Evolutionary conservation across 2,888 invertebrate species (phyloP), one percentile per base, ranked within the genome.

Genomic region (Megamerina dolium): DNA sequence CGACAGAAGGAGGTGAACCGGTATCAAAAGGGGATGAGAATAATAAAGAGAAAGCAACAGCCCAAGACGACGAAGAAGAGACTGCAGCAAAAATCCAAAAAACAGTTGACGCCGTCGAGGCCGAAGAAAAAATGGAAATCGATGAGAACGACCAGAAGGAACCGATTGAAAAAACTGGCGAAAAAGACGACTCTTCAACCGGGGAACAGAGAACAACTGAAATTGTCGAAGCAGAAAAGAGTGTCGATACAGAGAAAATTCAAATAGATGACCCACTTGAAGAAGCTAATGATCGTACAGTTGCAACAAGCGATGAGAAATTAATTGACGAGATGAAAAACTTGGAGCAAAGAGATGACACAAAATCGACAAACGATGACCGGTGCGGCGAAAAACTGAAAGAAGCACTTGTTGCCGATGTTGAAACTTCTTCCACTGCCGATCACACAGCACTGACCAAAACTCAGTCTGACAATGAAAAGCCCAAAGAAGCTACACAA

Each of bases 131-230:
- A 18, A 19, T 16, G 4, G 35, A 61, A 16, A 69, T 53, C 46
- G 41, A 46, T 34, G 54, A 58, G 39, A 45, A 45, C 4, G 48
- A 49, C 12, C 33, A 72, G 36, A 37, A 2, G 45, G 40, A 6
- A 31, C 37, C 5, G 44, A 50, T 26, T n/a, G n/a, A n/a, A n/a
- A n/a, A 46, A 45, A 45, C 45, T 37, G 36, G 45, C 5, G 13
- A 48, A 4, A 41, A 29, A 23, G 47, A 39, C 9, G 49, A 45
- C 8, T 52, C 50, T 29, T 36, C 46, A 48, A 42, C 49, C 32
- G 39, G 59, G 40, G 12, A 6, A 35, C 10, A 30, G 45, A 31
- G 12, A 36, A 6, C 18, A 6, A 36, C 26, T 3, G 41, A 41
- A 5, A 17, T 12, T 23, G 41, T 29, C n/a, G 40, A 47, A 48